phyloP scores from a whole-genome alignment of 1,140 invertebrate species.

The Aphelinus atriplicis region DNA sequence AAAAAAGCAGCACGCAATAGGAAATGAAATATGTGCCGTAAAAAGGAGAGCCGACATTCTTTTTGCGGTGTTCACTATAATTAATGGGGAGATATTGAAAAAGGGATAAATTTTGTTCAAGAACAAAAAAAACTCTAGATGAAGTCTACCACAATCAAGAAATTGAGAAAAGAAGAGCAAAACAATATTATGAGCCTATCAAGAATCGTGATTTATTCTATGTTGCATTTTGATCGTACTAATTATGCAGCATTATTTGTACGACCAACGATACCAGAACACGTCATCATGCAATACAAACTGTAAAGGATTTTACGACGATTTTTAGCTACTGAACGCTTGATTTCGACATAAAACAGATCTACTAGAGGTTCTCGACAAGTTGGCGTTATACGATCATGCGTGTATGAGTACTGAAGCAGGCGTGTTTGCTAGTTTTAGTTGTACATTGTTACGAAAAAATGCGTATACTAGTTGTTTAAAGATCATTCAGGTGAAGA shows the following conservation, averaged over 20 bases:
- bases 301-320: slow-evolving; percentile 34
- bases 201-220: slow-evolving; percentile 36
- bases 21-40: slow-evolving; percentile 45
- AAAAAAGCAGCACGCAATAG: slow-evolving; percentile 62
- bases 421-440: slow-evolving; percentile 46
- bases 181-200: slow-evolving; percentile 32
- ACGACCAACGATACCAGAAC: slow-evolving; percentile 31
- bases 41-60: slow-evolving; percentile 43
- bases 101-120: slow-evolving; percentile 28
- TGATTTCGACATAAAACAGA: slow-evolving; percentile 36
- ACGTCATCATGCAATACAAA: slow-evolving; percentile 46
- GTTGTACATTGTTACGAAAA: slow-evolving; percentile 49
- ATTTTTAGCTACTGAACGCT: slow-evolving; percentile 39
- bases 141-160: slow-evolving; percentile 34
- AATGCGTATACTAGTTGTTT: slow-evolving; percentile 45
- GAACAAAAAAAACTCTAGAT: slow-evolving; percentile 30
- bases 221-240: slow-evolving; percentile 41
- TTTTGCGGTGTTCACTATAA: slow-evolving; percentile 36
- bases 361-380: slow-evolving; percentile 33
- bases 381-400: slow-evolving; percentile 41
- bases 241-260: slow-evolving; percentile 15
- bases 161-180: slow-evolving; percentile 33
- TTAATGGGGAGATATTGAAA: slow-evolving; percentile 27
- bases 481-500: slow-evolving; percentile 39
- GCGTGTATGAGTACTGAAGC: slow-evolving; percentile 40